Conservation (phyloP, 92 coral and sea anemone species). For the Isaurus tuberculatus region DNA sequence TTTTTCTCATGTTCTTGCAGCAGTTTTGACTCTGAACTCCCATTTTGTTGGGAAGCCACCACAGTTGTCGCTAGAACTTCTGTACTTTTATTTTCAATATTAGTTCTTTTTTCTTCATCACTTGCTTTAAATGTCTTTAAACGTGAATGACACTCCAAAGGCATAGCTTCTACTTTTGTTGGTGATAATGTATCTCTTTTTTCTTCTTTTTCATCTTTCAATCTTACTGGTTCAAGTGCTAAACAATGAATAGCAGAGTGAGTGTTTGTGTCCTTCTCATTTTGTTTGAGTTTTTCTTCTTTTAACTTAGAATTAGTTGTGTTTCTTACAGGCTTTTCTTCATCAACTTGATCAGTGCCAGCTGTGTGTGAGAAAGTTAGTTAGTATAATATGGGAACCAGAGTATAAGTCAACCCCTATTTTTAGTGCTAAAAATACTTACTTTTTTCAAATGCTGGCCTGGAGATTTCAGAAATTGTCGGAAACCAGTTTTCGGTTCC, state of each 20-base stretch:
- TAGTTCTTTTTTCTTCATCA: neutral
- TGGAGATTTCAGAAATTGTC: too few species aligned
- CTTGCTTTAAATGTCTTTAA: neutral
- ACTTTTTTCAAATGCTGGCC: too few species aligned
- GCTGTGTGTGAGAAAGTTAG: too few species aligned
- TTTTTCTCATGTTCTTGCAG: neutral
- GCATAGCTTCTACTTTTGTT: neutral
- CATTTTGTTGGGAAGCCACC: neutral
- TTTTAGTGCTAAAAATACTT: too few species aligned
- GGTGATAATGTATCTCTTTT: neutral
- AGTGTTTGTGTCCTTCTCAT: neutral
- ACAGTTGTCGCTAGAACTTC: neutral
- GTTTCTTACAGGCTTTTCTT: slow-evolving; percentile 10
- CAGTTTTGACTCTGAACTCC: neutral
- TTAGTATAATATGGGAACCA: too few species aligned
- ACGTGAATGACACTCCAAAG: neutral
- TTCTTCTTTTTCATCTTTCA: neutral
- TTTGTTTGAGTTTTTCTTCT: neutral
- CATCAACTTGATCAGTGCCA: slow-evolving; percentile 2
- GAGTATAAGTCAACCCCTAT: too few species aligned
- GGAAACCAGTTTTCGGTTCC: too few species aligned
- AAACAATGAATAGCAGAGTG: neutral
- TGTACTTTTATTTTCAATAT: neutral
- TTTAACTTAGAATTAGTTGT: neutral
- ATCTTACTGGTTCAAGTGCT: neutral